Evolutionary conservation across 2,888 invertebrate genomes (phyloP).

Genomic region (Cerceris rybyensis): DNA sequence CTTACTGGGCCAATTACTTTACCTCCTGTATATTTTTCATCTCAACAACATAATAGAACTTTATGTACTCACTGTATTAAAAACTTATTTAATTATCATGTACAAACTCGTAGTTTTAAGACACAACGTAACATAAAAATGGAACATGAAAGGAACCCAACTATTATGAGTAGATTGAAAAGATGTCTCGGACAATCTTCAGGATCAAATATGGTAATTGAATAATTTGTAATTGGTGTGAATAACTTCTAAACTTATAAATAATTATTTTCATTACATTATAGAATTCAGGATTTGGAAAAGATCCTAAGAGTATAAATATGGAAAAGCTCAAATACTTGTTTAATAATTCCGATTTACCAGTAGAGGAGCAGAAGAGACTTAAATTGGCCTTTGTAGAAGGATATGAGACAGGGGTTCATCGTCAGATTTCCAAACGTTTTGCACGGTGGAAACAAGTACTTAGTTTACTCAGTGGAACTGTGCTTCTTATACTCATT

Average conservation of each 20-base stretch:
- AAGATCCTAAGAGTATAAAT: constrained; percentile 74
- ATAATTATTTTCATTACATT: not conserved
- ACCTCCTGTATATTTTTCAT: constrained; percentile 55
- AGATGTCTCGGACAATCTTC: constrained; percentile 67
- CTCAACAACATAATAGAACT: constrained; percentile 63
- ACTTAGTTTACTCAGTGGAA: not conserved
- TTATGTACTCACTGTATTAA: constrained; percentile 58
- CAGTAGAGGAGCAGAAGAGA: constrained; percentile 86
- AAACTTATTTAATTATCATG: constrained; percentile 69
- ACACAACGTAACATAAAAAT: constrained; percentile 89
- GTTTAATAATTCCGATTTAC: constrained; percentile 83
- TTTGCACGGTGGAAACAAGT: constrained; percentile 23
- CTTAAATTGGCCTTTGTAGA: constrained; percentile 96
- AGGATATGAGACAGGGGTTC: constrained; percentile 91
- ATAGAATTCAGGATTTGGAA: constrained; percentile 11
- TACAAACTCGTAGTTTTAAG: constrained; percentile 90
- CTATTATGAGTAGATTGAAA: constrained; percentile 75
- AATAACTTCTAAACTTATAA: not conserved
- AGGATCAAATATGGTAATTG: constrained; percentile 50
- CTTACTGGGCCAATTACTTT: constrained; percentile 61
- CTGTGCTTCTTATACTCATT: not conserved
- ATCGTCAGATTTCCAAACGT: constrained; percentile 72
- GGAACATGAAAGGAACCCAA: constrained; percentile 88
- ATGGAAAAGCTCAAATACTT: constrained; percentile 83
- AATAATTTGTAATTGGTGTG: not conserved